phyloP scores from a whole-genome alignment of 35 echinoderm and acorn worm species.

The Heliocidaris erythrogramma region DNA sequence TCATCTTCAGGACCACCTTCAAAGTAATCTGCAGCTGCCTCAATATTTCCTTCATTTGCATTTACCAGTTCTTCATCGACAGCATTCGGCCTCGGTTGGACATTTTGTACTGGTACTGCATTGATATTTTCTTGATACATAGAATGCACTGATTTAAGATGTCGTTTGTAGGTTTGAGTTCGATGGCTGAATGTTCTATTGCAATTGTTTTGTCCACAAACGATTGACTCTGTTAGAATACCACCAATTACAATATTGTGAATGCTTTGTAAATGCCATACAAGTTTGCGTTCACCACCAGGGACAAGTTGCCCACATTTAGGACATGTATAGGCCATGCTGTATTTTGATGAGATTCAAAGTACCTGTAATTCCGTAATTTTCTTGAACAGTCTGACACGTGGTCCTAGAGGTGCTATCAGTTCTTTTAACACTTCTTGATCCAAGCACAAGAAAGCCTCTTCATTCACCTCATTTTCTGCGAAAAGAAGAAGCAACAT shows the following conservation, averaged over 20 bases:
- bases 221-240: background rate
- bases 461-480: no score
- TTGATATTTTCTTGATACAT: background rate
- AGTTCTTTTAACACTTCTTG: no score
- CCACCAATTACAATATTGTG: slow-evolving; percentile 33
- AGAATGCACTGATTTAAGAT: slow-evolving; percentile 24
- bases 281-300: background rate
- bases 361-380: no score
- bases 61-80: background rate
- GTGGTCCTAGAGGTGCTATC: no score
- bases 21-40: background rate
- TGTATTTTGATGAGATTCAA: no score
- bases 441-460: no score
- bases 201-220: slow-evolving; percentile 29
- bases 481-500: no score
- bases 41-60: background rate
- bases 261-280: slow-evolving; percentile 33
- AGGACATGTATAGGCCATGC: background rate
- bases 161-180: slow-evolving; percentile 20
- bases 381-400: no score
- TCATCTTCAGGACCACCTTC: background rate
- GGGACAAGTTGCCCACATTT: background rate
- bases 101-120: background rate
- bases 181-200: slow-evolving; percentile 11
- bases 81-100: background rate